Base-by-base conservation (phyloP, 2,888 invertebrate species). In the Lomographa bimaculata region DNA sequence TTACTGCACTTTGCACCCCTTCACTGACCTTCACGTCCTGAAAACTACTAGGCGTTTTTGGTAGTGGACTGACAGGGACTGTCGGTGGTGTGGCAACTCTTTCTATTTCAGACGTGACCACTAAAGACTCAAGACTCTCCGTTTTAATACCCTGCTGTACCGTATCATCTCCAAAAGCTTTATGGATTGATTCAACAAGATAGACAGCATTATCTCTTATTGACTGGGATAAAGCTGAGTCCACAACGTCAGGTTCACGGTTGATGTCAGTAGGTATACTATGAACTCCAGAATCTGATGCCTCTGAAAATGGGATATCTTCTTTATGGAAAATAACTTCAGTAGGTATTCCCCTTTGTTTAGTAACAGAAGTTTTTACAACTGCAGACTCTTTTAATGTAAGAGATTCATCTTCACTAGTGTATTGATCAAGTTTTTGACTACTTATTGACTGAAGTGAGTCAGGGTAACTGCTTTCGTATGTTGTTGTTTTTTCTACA, bases 81-180 rank as follows among this genome's bases (percentile, higher is more conserved):
- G 93, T 93, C 20, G 93, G 93, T 42, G 93, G 93, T 12, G 93
- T 93, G 41, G 91, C 84, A 12, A 83, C 84, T 50, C 90, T 81
- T 8, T 79, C 71, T 29, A 63, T 52, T 10, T 74, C 67, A 11
- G 73, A 54, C 8, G 42, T 60, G 0, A 66, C 53, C 1, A 59
- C 49, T 5, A 77, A 45, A 6, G 76, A 62, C 41, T 82, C 81
- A 17, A 79, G 28, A 7, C 60, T 71, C 50, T 85, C 87, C 1
- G 75, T 72, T 59, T 79, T 87, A 8, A 87, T 89, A 30, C 85
- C 87, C 67, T 89, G 87, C 49, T 87, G 87, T 9, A 89, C 68
- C 7, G 46, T 47, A 36, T 82, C 82, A 18, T 79, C 79, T 23
- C 59, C 65, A 47, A 89, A 84, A 6, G 86, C 87, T 62, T 79